Evolutionary conservation across 1,140 invertebrate genomes (phyloP).

Genomic region (Scaptomyza graminum): DNA sequence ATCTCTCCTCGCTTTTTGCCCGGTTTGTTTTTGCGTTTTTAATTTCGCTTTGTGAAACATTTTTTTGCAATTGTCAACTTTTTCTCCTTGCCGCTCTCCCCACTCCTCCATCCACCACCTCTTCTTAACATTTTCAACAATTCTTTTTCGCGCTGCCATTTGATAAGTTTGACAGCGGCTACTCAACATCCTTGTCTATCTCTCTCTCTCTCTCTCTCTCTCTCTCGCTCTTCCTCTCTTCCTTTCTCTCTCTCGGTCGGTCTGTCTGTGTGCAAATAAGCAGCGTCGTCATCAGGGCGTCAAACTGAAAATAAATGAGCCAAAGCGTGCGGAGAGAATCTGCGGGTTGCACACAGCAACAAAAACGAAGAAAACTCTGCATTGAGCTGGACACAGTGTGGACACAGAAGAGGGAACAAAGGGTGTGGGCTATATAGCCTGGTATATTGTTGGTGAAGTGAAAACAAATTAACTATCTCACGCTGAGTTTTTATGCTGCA

Average conservation of each 20-base stretch:
- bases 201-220: not conserved
- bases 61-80: conserved; percentile 72
- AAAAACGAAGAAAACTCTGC: not conserved
- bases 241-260: conserved; percentile 12
- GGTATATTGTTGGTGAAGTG: conserved; percentile 76
- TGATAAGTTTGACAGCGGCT: conserved; percentile 80
- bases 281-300: conserved; percentile 66
- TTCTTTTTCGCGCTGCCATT: conserved; percentile 70
- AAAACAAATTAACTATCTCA: conserved; percentile 82
- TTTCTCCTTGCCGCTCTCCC: conserved; percentile 17
- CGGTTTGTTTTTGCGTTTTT: conserved; percentile 76
- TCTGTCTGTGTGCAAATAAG: conserved; percentile 77
- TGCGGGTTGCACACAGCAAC: conserved; percentile 28
- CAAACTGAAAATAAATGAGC: conserved; percentile 81
- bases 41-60: conserved; percentile 74
- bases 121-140: conserved; percentile 39
- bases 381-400: not conserved
- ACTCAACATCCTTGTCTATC: conserved; percentile 55
- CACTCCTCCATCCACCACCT: not conserved
- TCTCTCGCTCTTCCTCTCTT: not conserved
- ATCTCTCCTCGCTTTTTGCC: conserved; percentile 3
- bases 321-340: conserved; percentile 62
- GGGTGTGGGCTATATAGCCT: conserved; percentile 21
- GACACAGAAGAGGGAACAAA: too few species aligned
- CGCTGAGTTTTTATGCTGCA: conserved; percentile 73